Conservation (phyloP, 2,888 invertebrate genomes). For the Drosophila quinaria region DNA sequence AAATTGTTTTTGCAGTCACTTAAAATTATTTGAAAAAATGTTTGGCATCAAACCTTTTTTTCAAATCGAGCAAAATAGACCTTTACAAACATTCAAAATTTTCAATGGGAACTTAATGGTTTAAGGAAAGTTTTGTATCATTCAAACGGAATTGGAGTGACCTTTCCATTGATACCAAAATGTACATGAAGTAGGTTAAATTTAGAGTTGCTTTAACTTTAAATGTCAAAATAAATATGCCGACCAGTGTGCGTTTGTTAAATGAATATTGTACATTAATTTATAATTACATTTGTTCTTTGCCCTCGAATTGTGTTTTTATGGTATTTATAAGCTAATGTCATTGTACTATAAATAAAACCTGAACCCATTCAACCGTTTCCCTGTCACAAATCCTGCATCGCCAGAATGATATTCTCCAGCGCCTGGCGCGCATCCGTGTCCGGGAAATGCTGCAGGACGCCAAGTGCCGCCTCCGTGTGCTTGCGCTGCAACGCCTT, state of each 20-base stretch:
- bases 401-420: slow-evolving; percentile 94
- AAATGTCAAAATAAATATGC: too few relatives aligned
- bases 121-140: too few relatives aligned
- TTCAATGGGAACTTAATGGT: too few relatives aligned
- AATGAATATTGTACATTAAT: slow-evolving; percentile 6
- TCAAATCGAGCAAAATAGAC: too few relatives aligned
- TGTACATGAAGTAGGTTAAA: too few relatives aligned
- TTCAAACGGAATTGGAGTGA: too few relatives aligned
- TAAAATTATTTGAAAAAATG: too few relatives aligned
- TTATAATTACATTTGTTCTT: slow-evolving; percentile 10
- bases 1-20: too few relatives aligned
- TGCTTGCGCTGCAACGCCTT: slow-evolving; percentile 91
- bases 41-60: too few relatives aligned
- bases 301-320: slow-evolving; percentile 1
- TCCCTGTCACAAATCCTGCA: slow-evolving; percentile 88
- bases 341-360: slow-evolving; percentile 49
- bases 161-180: too few relatives aligned
- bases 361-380: slow-evolving; percentile 49
- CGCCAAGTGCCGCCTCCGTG: slow-evolving; percentile 90
- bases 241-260: not conserved
- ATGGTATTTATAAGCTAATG: slow-evolving; percentile 39
- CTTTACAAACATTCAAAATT: too few relatives aligned
- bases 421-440: slow-evolving; percentile 94
- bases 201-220: too few relatives aligned
- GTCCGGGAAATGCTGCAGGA: slow-evolving; percentile 91